Evolutionary conservation across 2,797 vertebrate species (phyloP).

Genomic region (Enteromius afrohamiltoni): DNA sequence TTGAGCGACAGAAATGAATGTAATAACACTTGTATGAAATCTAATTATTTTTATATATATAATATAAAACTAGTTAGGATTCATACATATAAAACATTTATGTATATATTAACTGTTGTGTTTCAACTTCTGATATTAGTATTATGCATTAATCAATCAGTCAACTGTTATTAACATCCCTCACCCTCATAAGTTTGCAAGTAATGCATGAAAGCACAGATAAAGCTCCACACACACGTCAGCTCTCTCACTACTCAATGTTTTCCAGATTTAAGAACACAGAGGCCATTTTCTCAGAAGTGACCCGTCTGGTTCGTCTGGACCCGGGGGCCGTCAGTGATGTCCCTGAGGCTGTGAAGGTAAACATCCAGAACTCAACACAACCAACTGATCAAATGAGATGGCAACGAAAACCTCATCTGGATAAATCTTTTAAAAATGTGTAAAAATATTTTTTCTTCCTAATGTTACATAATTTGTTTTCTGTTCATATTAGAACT

Average conservation of each 20-base stretch:
- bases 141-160: neutral
- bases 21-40: too few species aligned
- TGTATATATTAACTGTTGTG: neutral
- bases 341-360: conserved; percentile 94
- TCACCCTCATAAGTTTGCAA: neutral
- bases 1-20: too few species aligned
- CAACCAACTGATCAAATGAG: neutral
- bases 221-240: neutral
- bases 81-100: neutral
- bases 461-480: too few species aligned
- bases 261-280: conserved; percentile 92
- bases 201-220: neutral
- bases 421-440: too few species aligned
- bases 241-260: neutral
- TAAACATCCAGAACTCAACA: conserved; percentile 57
- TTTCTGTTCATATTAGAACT: too few species aligned
- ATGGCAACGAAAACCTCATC: neutral
- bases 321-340: conserved; percentile 94
- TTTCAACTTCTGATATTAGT: neutral
- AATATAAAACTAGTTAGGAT: too few species aligned
- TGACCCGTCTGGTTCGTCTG: conserved; percentile 92
- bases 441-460: too few species aligned
- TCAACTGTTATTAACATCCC: neutral
- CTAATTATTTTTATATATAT: too few species aligned
- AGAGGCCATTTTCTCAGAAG: conserved; percentile 92